phyloP scores from a whole-genome alignment of 2,113 vertebrate genomes.

The Podarcis cretensis region DNA sequence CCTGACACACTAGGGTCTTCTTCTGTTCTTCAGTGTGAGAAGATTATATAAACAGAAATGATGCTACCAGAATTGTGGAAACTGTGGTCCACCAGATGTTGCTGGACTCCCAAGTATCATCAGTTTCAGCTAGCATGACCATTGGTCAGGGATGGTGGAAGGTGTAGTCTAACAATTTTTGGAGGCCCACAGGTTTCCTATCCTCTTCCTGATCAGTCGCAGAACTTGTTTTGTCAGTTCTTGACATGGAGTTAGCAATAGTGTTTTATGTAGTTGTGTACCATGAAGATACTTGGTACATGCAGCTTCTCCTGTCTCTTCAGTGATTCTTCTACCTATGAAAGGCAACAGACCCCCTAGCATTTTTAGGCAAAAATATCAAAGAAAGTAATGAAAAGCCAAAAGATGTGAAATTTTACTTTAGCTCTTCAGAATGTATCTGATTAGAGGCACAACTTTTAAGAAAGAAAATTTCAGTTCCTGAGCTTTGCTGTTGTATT shows the following conservation, averaged over 20 bases:
- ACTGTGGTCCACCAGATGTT: neutral
- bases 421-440: constrained; percentile 14
- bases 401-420: constrained; percentile 42
- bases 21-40: too few species aligned
- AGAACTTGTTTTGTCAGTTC: neutral
- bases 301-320: neutral
- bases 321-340: neutral
- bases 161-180: neutral
- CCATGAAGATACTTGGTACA: neutral
- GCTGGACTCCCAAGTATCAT: neutral
- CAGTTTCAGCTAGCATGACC: neutral
- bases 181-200: neutral
- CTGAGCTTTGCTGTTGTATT: neutral
- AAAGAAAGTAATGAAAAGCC: constrained; percentile 19
- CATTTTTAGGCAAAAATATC: constrained; percentile 11
- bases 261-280: neutral
- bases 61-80: neutral
- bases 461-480: neutral
- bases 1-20: too few species aligned
- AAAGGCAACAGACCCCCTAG: neutral
- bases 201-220: neutral
- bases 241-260: neutral
- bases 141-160: neutral
- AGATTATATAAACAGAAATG: too few species aligned
- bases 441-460: constrained; percentile 11